Conservation (phyloP, 2,113 vertebrate species). For the Microcebus griseorufus region DNA sequence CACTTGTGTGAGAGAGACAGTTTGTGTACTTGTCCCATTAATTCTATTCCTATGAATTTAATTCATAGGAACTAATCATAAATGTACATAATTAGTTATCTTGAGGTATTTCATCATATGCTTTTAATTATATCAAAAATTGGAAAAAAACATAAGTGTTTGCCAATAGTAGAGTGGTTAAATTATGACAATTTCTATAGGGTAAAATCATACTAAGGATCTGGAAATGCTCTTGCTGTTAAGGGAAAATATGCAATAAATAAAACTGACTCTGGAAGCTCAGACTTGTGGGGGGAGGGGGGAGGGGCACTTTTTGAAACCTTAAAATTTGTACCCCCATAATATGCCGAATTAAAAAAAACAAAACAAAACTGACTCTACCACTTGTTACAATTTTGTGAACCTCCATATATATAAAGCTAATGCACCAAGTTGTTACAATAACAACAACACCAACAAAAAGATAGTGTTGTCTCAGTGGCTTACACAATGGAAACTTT, state of each 20-base stretch:
- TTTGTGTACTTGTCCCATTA: not conserved
- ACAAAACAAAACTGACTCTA: not conserved
- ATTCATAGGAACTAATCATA: slow-evolving; percentile 46
- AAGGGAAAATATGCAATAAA: not conserved
- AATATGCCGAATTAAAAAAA: no score
- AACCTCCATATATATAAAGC: not conserved
- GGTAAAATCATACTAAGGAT: slow-evolving; percentile 3
- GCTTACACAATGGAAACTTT: not conserved
- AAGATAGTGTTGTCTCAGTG: not conserved
- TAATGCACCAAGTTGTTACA: not conserved
- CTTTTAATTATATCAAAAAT: slow-evolving; percentile 40
- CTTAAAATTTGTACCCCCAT: no score
- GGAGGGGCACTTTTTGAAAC: no score
- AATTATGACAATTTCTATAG: slow-evolving; percentile 9
- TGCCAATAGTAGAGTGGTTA: not conserved
- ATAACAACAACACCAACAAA: not conserved
- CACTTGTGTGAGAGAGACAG: not conserved
- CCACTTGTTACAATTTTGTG: slow-evolving; percentile 41
- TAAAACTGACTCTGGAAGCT: not conserved
- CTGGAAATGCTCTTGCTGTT: slow-evolving; percentile 32
- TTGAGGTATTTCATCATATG: not conserved
- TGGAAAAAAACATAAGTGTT: slow-evolving; percentile 21
- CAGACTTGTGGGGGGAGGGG: no score
- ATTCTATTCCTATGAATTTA: slow-evolving; percentile 9
- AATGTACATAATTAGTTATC: slow-evolving; percentile 40